A percentile compares a stretch with the other conserved stretches of the same genome.
phyloP scores from a whole-genome alignment of 35 echinoderm and acorn worm genomes.

The Ptychodera flava region DNA sequence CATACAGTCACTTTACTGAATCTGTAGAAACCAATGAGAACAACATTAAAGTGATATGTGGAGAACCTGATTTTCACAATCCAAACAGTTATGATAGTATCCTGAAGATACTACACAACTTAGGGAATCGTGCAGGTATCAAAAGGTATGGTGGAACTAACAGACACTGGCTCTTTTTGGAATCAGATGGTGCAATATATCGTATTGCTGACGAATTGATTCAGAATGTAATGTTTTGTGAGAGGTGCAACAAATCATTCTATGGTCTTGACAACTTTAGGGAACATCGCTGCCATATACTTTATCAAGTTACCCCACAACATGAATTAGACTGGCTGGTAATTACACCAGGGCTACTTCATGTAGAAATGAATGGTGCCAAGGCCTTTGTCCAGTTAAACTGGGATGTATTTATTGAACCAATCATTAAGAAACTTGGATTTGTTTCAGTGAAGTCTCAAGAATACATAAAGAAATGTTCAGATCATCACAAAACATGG shows the following conservation, averaged over 20 bases:
- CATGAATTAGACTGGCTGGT: slow-evolving; percentile 16
- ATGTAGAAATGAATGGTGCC: slow-evolving; percentile 24
- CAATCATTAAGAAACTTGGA: neutral
- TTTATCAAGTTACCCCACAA: too few relatives aligned
- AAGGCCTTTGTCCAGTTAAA: slow-evolving; percentile 4
- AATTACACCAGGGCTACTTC: neutral
- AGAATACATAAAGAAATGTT: neutral
- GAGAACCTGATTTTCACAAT: slow-evolving; percentile 32
- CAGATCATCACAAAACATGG: slow-evolving; percentile 20
- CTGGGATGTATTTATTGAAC: slow-evolving; percentile 18
- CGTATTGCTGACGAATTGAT: neutral
- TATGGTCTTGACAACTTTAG: too few relatives aligned
- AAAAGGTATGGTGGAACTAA: slow-evolving; percentile 4
- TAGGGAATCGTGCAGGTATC: slow-evolving; percentile 11
- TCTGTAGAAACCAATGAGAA: too few relatives aligned
- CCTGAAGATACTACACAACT: neutral
- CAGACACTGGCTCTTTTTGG: slow-evolving; percentile 11
- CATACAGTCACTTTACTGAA: too few relatives aligned
- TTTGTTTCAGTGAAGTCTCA: slow-evolving; percentile 3
- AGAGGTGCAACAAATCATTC: too few relatives aligned
- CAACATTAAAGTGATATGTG: neutral
- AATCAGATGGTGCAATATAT: neutral
- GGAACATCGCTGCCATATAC: too few relatives aligned
- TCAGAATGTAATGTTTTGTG: neutral
- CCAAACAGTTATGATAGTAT: neutral